Conservation (phyloP, 2,113 vertebrate species). For the Eudyptes chrysolophus region DNA sequence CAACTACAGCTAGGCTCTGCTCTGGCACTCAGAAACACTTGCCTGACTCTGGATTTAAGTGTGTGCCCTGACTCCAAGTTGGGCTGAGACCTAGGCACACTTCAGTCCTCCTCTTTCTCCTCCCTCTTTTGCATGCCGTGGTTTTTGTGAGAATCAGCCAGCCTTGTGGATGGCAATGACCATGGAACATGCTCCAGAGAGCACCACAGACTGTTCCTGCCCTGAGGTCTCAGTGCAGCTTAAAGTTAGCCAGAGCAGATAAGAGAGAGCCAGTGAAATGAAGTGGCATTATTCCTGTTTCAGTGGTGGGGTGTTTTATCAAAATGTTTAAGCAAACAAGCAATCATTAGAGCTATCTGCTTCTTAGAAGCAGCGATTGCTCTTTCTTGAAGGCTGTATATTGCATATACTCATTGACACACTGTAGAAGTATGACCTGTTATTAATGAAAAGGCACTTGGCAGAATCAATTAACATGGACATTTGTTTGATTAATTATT, state of each 20-base stretch:
- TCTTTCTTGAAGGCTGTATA: neutral
- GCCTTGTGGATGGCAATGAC: rapidly evolving
- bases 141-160: neutral
- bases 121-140: rapidly evolving
- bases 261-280: neutral
- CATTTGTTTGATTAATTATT: neutral
- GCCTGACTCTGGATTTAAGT: neutral
- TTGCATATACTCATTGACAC: neutral
- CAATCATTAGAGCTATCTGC: neutral
- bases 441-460: neutral
- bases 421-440: neutral
- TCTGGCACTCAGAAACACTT: neutral
- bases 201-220: neutral
- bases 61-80: neutral
- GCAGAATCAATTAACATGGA: neutral
- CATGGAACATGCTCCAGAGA: neutral
- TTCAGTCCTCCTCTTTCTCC: neutral
- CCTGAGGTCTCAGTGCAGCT: neutral
- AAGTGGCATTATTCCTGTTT: neutral
- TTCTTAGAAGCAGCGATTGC: neutral
- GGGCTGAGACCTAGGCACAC: no score
- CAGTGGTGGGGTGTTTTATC: neutral
- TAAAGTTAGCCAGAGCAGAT: neutral
- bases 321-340: neutral
- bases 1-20: neutral